Evolutionary conservation across 2,888 invertebrate genomes (phyloP), one percentile per base, ranked within the genome.

Genomic region (Apantesis nais): DNA sequence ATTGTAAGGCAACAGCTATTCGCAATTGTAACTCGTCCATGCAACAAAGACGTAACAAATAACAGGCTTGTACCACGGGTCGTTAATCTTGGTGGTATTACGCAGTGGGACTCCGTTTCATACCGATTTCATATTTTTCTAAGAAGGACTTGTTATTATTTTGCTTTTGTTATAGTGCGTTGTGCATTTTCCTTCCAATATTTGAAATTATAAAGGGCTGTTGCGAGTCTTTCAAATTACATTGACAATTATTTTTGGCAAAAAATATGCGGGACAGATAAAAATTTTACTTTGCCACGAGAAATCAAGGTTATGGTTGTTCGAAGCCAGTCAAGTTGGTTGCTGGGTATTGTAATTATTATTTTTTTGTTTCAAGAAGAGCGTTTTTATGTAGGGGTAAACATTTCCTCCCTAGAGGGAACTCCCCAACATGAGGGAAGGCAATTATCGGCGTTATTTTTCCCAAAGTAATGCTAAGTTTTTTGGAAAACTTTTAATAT

Each of bases 71-170:
- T n/a, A n/a, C n/a, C n/a, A n/a, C n/a, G n/a, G n/a, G n/a, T n/a
- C n/a, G n/a, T n/a, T n/a, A n/a, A 70, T 62, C 66, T 44, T 62
- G 2, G 60, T 34, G 78, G 81, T 82, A 77, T 80, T 78, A 81
- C 79, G 78, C 78, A 79, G 78, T 75, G 77, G 75, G 78, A 80
- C 73, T 16, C 78, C 77, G 71, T 60, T 78, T 77, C 76, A 77
- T 77, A 78, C 73, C 67, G 71, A 78, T 78, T 76, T 75, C 69
- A 80, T 79, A 77, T 79, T 76, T 79, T 87, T 87, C 86, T 79
- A 5, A 72, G 86, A 85, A 87, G 74, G 71, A 68, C 67, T 65
- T 70, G 74, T 76, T 75, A 73, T 67, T 48, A 60, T 71, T 77
- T 72, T 66, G 37, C 58, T 44, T 25, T 11, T 41, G 41, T 63